A percentile compares a stretch with the other conserved stretches of the same genome.
These are phyloP conservation scores for Aeoliscus strigatus DNA, from an alignment of 2,797 vertebrate genomes.

Conservation along the genomic window DNA sequence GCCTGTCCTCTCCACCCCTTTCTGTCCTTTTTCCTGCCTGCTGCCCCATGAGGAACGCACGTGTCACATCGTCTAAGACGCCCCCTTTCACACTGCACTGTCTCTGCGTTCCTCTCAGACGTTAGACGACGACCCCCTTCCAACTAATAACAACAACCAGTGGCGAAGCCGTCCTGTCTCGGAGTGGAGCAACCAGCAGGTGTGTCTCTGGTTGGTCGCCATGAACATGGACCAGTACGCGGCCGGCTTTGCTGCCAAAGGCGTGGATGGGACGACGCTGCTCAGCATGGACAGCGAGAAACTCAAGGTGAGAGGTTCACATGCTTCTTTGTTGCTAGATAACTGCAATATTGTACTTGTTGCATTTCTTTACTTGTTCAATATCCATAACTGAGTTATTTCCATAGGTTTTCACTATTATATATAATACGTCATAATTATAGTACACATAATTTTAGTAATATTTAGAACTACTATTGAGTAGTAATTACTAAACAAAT, in stretches of 20 bases:
- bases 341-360: too few relatives aligned
- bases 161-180: constrained; percentile 80
- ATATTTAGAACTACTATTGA: too few relatives aligned
- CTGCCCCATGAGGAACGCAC: background rate
- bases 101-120: constrained; percentile 61
- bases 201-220: constrained; percentile 82
- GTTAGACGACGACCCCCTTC: constrained; percentile 75
- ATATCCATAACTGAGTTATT: too few relatives aligned
- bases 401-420: too few relatives aligned
- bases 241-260: constrained; percentile 75
- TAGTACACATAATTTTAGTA: too few relatives aligned
- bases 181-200: constrained; percentile 85
- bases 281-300: constrained; percentile 82
- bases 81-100: background rate
- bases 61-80: background rate
- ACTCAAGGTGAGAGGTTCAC: constrained; percentile 75
- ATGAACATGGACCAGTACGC: constrained; percentile 86
- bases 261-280: constrained; percentile 79
- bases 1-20: constrained; percentile 49
- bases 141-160: constrained; percentile 77
- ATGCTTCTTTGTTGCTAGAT: too few relatives aligned
- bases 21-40: constrained; percentile 55
- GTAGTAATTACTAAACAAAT: too few relatives aligned
- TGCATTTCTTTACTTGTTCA: too few relatives aligned
- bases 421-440: too few relatives aligned